Evolutionary conservation across 2,113 vertebrate genomes (phyloP).

Genomic region (Synchiropus splendidus): DNA sequence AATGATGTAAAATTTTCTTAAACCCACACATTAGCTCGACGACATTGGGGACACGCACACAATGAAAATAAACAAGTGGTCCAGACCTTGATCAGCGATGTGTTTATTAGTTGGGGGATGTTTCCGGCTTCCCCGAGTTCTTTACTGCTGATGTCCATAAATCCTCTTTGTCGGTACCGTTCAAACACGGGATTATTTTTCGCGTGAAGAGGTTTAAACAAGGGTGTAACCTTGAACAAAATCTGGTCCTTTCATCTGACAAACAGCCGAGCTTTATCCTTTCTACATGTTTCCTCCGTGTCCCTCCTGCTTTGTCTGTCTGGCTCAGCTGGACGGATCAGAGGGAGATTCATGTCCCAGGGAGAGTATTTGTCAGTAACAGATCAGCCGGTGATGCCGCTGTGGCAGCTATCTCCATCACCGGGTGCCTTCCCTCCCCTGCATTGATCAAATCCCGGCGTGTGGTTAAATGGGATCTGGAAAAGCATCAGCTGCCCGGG

Average conservation of each 20-base stretch:
- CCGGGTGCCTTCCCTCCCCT: constrained; percentile 38
- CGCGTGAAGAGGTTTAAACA: background rate
- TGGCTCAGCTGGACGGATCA: constrained; percentile 22
- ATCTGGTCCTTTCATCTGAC: no score
- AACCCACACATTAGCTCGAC: no score
- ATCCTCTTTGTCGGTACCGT: no score
- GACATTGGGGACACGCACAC: no score
- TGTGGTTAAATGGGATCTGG: constrained; percentile 39
- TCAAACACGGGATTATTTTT: no score
- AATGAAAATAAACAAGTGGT: no score
- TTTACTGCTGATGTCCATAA: no score
- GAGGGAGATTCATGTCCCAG: constrained; percentile 49
- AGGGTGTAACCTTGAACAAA: constrained; percentile 27
- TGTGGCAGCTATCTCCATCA: constrained; percentile 63
- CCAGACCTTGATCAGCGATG: no score
- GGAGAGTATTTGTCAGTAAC: constrained; percentile 61
- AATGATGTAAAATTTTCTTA: no score
- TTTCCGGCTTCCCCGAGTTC: no score
- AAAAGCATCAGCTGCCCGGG: constrained; percentile 37
- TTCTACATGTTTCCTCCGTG: constrained; percentile 10
- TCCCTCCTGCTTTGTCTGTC: constrained; percentile 19
- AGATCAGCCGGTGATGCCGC: constrained; percentile 41
- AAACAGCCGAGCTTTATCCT: constrained; percentile 2
- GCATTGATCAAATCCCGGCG: constrained; percentile 45
- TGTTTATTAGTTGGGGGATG: no score